phyloP scores from a whole-genome alignment of 2,113 vertebrate genomes.

The Erinaceus europaeus region DNA sequence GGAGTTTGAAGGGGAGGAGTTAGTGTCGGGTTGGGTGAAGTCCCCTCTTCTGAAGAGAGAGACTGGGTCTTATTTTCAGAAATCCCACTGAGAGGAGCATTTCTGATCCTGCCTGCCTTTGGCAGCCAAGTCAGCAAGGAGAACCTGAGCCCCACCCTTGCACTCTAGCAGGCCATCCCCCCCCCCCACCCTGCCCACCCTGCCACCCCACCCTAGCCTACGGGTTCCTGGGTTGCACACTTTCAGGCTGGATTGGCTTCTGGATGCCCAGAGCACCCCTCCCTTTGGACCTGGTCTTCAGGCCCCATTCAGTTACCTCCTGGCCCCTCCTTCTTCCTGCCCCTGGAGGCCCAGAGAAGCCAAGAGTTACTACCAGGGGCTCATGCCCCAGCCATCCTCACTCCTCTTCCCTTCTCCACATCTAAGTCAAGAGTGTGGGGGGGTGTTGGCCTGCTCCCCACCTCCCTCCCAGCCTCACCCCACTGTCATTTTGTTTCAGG shows the following conservation, averaged over 20 bases:
- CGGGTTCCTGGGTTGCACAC: neutral
- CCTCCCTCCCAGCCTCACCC: neutral
- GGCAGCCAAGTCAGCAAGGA: no score
- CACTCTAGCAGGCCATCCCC: neutral
- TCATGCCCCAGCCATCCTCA: neutral
- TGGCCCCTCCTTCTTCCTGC: neutral
- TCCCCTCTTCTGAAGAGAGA: neutral
- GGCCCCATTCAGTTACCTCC: neutral
- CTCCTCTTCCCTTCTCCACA: no score
- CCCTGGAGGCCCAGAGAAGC: neutral
- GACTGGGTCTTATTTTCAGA: neutral
- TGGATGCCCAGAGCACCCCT: neutral
- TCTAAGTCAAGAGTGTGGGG: neutral
- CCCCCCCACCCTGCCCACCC: no score
- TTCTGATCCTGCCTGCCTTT: neutral
- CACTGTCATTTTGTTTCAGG: constrained; percentile 13
- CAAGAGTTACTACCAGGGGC: neutral
- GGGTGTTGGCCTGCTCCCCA: neutral
- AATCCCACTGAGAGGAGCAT: neutral
- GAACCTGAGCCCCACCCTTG: neutral
- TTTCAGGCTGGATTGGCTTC: constrained; percentile 13
- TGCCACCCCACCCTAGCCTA: neutral
- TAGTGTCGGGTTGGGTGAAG: neutral
- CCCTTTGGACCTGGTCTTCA: neutral
- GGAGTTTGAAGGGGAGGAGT: neutral